Conservation (phyloP, 2,797 vertebrate species). For the Notoglanidium macrostoma region DNA sequence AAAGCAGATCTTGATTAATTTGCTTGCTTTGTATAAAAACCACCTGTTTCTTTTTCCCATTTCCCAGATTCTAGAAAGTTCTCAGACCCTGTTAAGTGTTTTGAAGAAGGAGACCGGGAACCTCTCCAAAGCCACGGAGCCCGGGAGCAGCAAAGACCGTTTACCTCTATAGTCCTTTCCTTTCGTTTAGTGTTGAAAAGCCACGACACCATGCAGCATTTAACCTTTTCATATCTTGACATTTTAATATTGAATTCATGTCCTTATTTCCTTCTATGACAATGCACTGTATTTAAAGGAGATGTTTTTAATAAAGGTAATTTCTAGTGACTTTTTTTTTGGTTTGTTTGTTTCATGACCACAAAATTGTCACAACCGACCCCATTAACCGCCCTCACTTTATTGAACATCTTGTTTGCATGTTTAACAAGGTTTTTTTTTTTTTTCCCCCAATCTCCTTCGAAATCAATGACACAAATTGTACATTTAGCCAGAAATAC, state of each 20-base stretch:
- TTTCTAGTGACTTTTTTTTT: conserved; percentile 40
- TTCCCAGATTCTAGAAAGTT: conserved; percentile 91
- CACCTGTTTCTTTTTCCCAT: background rate
- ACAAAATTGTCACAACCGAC: background rate
- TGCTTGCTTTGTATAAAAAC: background rate
- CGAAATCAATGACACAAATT: conserved; percentile 69
- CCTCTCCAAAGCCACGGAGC: conserved; percentile 78
- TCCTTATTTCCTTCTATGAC: conserved; percentile 13
- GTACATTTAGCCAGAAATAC: conserved; percentile 65
- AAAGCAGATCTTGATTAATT: background rate
- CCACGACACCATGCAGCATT: conserved; percentile 13
- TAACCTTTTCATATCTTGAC: conserved; percentile 21
- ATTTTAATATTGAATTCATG: conserved; percentile 39
- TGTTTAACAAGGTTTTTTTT: conserved; percentile 68
- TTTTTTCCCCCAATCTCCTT: conserved; percentile 24
- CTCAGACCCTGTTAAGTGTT: conserved; percentile 86
- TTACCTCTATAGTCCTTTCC: conserved; percentile 35
- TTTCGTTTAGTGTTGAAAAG: background rate
- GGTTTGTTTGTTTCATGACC: background rate
- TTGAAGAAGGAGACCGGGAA: conserved; percentile 86
- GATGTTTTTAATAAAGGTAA: conserved; percentile 67
- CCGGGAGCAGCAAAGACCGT: conserved; percentile 61
- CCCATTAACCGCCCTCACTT: conserved; percentile 67
- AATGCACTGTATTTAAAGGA: conserved; percentile 50
- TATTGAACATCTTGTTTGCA: conserved; percentile 72